Conservation (phyloP, 2,797 vertebrate genomes). For the Rhynchotus rufescens region DNA sequence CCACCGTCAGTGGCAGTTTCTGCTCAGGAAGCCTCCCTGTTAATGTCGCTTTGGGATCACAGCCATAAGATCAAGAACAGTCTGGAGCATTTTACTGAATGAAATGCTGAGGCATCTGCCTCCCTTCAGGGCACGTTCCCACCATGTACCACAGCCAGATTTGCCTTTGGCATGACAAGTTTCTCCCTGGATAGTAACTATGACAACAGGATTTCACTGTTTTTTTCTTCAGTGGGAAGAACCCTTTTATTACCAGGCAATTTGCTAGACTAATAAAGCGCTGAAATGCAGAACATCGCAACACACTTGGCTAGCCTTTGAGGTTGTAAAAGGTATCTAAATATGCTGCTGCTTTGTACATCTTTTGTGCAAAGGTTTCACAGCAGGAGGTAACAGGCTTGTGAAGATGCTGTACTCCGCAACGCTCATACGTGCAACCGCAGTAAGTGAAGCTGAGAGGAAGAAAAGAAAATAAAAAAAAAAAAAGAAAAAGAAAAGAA, state of each 20-base stretch:
- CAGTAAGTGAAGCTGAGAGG: not conserved
- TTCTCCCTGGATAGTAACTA: slow-evolving; percentile 15
- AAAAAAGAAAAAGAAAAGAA: not conserved
- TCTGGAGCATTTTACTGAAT: not conserved
- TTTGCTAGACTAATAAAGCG: not conserved
- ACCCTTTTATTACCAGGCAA: not conserved
- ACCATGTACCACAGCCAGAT: not conserved
- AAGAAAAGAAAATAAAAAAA: no score
- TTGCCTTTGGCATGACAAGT: slow-evolving; percentile 16
- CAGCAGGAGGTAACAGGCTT: fast-evolving
- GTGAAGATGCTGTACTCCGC: not conserved
- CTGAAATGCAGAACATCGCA: not conserved
- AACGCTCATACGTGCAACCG: not conserved
- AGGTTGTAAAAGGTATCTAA: not conserved
- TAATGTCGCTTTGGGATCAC: not conserved
- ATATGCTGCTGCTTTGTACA: not conserved
- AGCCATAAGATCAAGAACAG: not conserved
- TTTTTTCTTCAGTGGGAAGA: not conserved
- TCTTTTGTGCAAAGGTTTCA: not conserved
- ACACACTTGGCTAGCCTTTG: not conserved
- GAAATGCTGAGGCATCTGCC: not conserved
- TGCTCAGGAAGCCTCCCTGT: not conserved
- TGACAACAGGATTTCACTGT: not conserved
- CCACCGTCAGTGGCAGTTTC: not conserved
- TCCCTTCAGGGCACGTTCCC: not conserved